Conservation (phyloP, 2,113 vertebrate genomes). For the Neolamprologus toae region DNA sequence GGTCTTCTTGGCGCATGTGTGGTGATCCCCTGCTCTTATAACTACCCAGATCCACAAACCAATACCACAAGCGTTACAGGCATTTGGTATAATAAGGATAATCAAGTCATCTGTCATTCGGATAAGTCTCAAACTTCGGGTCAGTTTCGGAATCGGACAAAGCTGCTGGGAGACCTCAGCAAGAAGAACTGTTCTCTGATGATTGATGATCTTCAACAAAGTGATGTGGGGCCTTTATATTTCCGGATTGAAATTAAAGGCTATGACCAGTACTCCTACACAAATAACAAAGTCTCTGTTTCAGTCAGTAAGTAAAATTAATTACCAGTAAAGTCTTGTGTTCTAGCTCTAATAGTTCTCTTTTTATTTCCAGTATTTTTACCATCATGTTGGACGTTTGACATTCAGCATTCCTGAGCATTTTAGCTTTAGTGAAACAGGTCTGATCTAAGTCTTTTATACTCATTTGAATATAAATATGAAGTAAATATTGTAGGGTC, state of each 20-base stretch:
- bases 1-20: too few species aligned
- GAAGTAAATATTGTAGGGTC: background rate
- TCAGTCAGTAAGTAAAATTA: slow-evolving; percentile 41
- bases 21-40: too few species aligned
- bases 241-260: slow-evolving; percentile 61
- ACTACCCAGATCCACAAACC: too few species aligned
- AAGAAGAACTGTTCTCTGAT: background rate
- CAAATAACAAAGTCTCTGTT: background rate
- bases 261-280: slow-evolving; percentile 24
- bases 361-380: background rate
- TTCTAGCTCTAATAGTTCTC: background rate
- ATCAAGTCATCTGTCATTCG: too few species aligned
- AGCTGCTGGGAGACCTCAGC: too few species aligned
- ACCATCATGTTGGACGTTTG: background rate
- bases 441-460: background rate
- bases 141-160: too few species aligned
- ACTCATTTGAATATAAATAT: background rate
- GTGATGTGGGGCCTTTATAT: slow-evolving; percentile 30
- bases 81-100: too few species aligned
- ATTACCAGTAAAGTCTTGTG: background rate
- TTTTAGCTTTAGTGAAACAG: background rate
- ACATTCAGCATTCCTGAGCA: background rate
- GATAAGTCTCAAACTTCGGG: too few species aligned
- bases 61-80: too few species aligned
- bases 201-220: slow-evolving; percentile 34